Evolutionary conservation across 1,140 invertebrate species (phyloP).

Genomic region (Zaprionus gabonicus): DNA sequence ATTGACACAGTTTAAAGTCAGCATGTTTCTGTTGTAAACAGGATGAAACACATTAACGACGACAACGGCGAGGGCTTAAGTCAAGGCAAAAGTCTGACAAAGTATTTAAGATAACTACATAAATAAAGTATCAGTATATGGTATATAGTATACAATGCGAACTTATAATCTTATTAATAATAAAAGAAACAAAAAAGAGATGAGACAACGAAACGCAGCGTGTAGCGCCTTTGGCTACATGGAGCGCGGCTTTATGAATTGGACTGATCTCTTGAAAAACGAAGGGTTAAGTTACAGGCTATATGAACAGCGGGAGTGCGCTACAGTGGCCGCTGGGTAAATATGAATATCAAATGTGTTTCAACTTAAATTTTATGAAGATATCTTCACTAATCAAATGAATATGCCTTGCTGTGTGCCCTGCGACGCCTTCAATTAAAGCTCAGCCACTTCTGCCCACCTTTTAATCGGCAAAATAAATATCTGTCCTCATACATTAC

Average conservation of each 20-base stretch:
- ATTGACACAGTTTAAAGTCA: slow-evolving; percentile 47
- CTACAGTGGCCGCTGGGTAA: background rate
- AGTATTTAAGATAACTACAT: slow-evolving; percentile 14
- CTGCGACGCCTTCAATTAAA: background rate
- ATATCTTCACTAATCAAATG: background rate
- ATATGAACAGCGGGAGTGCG: background rate
- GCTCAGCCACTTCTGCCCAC: background rate
- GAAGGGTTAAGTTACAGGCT: background rate
- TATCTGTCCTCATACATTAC: slow-evolving; percentile 14
- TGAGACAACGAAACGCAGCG: slow-evolving; percentile 3
- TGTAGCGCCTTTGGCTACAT: background rate
- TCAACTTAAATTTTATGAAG: too few relatives aligned
- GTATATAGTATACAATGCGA: background rate
- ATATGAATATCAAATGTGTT: background rate
- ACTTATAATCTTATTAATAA: slow-evolving; percentile 8
- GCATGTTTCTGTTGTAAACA: slow-evolving; percentile 31
- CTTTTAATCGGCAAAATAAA: slow-evolving; percentile 11
- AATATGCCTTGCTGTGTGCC: background rate
- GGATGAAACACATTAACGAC: slow-evolving; percentile 41
- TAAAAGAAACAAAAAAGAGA: background rate
- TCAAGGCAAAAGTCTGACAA: slow-evolving; percentile 28
- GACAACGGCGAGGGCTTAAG: slow-evolving; percentile 23
- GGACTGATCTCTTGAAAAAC: background rate
- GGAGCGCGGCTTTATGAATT: background rate
- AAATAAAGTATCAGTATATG: background rate